Conservation (phyloP, 37 sponge, comb jelly and placozoan genomes). For the Hexactinellida sp. region DNA sequence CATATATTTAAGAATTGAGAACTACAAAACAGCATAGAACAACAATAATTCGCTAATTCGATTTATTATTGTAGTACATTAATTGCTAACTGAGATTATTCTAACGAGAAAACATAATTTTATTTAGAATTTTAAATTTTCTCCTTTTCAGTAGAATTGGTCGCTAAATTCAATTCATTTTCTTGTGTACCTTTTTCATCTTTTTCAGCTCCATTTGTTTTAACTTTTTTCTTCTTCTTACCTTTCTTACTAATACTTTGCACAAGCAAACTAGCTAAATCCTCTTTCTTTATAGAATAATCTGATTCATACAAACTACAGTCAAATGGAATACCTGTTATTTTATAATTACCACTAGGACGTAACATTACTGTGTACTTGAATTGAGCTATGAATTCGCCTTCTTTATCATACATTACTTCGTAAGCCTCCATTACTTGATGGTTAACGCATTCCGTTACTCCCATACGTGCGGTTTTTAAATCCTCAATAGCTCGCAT, state of each 20-base stretch:
- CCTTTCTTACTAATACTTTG: not conserved
- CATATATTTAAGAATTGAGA: too few species aligned
- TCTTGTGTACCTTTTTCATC: not conserved
- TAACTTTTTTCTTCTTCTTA: not conserved
- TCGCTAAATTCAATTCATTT: too few species aligned
- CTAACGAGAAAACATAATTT: too few species aligned
- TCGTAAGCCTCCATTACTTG: constrained; percentile 82
- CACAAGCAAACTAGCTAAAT: not conserved
- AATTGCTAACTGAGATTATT: too few species aligned
- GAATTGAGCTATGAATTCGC: constrained; percentile 91
- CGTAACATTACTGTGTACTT: constrained; percentile 90
- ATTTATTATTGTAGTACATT: too few species aligned
- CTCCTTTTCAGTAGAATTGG: too few species aligned
- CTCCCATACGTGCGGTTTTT: constrained; percentile 84
- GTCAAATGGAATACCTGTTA: not conserved
- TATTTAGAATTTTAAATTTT: too few species aligned
- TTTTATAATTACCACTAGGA: constrained; percentile 54
- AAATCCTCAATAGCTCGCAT: constrained; percentile 92
- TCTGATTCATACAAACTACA: constrained; percentile 10
- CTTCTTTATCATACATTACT: constrained; percentile 87
- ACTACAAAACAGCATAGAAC: too few species aligned
- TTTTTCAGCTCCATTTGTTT: not conserved
- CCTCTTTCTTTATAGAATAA: not conserved
- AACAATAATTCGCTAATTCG: too few species aligned
- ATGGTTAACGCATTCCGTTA: constrained; percentile 91